A percentile compares a stretch with the other conserved stretches of the same genome.
Conservation (phyloP, 2,888 invertebrate genomes). For the Bembecia ichneumoniformis region DNA sequence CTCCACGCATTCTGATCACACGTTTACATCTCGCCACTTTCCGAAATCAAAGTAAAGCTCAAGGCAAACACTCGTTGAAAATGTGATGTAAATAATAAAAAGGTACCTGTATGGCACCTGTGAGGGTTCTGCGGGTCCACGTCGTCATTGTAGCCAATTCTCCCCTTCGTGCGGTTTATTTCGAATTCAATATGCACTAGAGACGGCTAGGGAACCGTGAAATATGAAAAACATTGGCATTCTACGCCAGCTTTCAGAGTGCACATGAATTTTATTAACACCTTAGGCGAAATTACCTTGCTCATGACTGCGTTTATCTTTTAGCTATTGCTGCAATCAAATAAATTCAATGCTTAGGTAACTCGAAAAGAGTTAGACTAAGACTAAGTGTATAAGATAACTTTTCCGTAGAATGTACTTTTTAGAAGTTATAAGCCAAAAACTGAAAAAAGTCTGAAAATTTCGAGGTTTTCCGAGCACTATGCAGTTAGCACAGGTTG, state of each 20-base stretch:
- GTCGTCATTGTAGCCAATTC: slow-evolving; percentile 47
- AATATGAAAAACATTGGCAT: slow-evolving; percentile 45
- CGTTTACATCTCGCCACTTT: slow-evolving; percentile 55
- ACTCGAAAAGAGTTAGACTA: too few species aligned
- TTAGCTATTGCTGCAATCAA: too few species aligned
- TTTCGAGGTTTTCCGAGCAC: too few species aligned
- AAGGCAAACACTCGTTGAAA: slow-evolving; percentile 69
- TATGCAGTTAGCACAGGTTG: too few species aligned
- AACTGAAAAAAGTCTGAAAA: too few species aligned
- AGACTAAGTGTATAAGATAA: too few species aligned
- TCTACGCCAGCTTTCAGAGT: slow-evolving; percentile 19
- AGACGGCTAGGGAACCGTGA: slow-evolving; percentile 38
- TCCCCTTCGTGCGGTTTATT: slow-evolving; percentile 57
- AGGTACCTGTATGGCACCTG: slow-evolving; percentile 46
- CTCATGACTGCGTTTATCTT: too few species aligned
- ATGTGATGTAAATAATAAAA: slow-evolving; percentile 71
- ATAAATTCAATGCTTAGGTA: too few species aligned
- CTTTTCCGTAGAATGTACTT: too few species aligned
- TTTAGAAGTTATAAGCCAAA: too few species aligned
- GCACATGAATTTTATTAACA: slow-evolving; percentile 13
- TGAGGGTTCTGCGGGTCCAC: slow-evolving; percentile 45
- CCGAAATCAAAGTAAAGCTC: slow-evolving; percentile 67
- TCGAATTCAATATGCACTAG: slow-evolving; percentile 68
- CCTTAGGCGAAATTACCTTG: too few species aligned
- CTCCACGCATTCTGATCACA: slow-evolving; percentile 62